Conservation (phyloP, 2,113 vertebrate species). For the Petromus typicus region DNA sequence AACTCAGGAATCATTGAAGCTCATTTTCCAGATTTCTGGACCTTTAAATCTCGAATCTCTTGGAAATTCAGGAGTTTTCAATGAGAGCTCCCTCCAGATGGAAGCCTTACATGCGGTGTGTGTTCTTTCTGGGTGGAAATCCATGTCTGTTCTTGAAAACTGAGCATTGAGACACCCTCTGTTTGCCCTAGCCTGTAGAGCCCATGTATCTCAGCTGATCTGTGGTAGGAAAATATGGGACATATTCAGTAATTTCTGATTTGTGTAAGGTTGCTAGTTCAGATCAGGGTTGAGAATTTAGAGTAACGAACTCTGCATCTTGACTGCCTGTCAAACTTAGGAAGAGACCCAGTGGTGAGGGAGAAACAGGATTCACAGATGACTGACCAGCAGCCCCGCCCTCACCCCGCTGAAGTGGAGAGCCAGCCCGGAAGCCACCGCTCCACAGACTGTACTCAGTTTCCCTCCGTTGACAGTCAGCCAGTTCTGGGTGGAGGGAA, state of each 20-base stretch:
- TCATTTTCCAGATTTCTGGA: constrained; percentile 56
- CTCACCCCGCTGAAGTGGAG: constrained; percentile 98
- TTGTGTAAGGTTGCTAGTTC: constrained; percentile 16
- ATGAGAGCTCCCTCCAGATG: neutral
- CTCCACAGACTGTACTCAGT: constrained; percentile 95
- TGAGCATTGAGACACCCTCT: neutral
- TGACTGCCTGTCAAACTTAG: constrained; percentile 15
- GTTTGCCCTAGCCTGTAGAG: neutral
- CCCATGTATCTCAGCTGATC: neutral
- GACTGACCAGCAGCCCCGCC: neutral
- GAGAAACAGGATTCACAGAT: neutral
- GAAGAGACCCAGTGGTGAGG: neutral
- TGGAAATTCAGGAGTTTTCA: constrained; percentile 52
- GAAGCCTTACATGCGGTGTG: neutral
- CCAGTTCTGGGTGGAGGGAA: constrained; percentile 96
- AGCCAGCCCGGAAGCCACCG: constrained; percentile 96
- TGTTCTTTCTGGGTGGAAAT: neutral
- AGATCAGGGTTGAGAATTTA: neutral
- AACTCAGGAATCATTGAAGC: neutral
- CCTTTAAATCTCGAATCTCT: constrained; percentile 53
- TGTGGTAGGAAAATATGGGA: neutral
- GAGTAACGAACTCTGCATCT: neutral
- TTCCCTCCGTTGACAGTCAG: constrained; percentile 95
- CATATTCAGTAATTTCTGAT: constrained; percentile 52
- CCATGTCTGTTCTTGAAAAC: neutral